Conservation (phyloP, 2,888 invertebrate genomes). For the Acrobasis repandana region DNA sequence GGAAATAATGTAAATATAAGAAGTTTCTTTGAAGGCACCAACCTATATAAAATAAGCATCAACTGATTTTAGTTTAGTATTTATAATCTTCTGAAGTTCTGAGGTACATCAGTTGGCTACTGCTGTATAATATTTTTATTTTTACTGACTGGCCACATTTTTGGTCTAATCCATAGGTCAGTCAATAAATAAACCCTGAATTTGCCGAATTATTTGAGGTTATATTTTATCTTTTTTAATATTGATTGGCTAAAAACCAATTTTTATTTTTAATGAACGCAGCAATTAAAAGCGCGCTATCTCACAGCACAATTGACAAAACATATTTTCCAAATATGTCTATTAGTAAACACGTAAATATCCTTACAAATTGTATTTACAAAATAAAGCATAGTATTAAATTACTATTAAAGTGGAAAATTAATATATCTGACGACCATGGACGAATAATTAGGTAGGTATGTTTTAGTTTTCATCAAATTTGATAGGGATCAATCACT, state of each 20-base stretch:
- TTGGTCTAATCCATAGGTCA: no score
- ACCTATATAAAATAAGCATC: no score
- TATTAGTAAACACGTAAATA: constrained; percentile 78
- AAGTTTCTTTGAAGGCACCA: no score
- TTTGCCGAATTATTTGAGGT: constrained; percentile 16
- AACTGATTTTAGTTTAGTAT: no score
- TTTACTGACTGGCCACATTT: no score
- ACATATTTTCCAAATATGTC: constrained; percentile 82
- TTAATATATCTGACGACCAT: constrained; percentile 48
- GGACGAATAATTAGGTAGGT: constrained; percentile 32
- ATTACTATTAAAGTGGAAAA: constrained; percentile 60
- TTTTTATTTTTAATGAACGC: constrained; percentile 40
- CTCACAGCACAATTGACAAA: constrained; percentile 83
- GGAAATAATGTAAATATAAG: no score
- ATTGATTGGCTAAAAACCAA: constrained; percentile 7
- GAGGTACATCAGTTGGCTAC: no score
- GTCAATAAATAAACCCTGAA: neutral
- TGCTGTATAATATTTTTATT: no score
- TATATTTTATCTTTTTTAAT: neutral
- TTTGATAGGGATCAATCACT: neutral
- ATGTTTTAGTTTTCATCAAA: constrained; percentile 21
- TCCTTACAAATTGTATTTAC: constrained; percentile 80
- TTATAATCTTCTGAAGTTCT: no score
- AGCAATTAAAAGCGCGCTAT: constrained; percentile 59
- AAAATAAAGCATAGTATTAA: constrained; percentile 74